Evolutionary conservation across 2,797 vertebrate genomes (phyloP).

Genomic region (Hypotaenidia okinawae): DNA sequence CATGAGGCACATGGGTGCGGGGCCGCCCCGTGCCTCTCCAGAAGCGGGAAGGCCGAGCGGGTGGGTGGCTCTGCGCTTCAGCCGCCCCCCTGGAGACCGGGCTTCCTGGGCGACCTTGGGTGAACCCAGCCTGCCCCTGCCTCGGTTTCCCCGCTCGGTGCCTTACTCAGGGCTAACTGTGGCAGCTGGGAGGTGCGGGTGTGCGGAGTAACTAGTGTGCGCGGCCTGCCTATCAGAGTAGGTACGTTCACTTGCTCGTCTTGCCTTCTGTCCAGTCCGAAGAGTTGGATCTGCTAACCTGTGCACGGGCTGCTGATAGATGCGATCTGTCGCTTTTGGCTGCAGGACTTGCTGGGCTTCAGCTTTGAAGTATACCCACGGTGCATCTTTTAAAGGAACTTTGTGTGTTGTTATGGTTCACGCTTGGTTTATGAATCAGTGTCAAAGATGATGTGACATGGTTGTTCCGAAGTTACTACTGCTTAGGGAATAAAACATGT

Average conservation of each 20-base stretch:
- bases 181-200: not conserved
- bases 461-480: not conserved
- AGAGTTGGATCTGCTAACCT: not conserved
- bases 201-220: not conserved
- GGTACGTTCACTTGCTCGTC: not conserved
- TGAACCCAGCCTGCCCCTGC: constrained; percentile 12
- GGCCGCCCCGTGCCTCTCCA: not conserved
- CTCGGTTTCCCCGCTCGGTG: not conserved
- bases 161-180: not conserved
- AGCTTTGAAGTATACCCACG: not conserved
- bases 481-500: not conserved
- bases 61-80: not conserved
- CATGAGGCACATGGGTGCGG: not conserved
- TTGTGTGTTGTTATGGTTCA: not conserved
- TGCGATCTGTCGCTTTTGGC: not conserved
- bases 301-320: not conserved
- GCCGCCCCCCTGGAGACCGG: not conserved
- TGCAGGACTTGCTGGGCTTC: not conserved
- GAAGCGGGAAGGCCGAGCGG: not conserved
- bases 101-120: constrained; percentile 36
- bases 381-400: not conserved
- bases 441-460: not conserved
- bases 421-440: not conserved
- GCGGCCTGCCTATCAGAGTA: not conserved
- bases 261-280: not conserved